Evolutionary conservation across 2,888 invertebrate genomes (phyloP), one percentile per base, ranked within the genome.

Genomic region (Troides helena): DNA sequence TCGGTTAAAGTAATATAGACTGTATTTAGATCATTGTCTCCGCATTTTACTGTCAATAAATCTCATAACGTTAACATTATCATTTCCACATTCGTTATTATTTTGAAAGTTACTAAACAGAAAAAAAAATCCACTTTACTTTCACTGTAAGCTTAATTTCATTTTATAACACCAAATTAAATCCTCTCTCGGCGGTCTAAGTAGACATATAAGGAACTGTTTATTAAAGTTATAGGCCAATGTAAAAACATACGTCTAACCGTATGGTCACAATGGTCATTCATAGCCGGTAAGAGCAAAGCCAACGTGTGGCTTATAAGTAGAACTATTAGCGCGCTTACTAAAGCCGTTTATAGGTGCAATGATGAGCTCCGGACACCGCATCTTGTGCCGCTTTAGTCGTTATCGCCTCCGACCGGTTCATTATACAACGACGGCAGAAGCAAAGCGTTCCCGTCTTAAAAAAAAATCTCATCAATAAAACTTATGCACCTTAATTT

Each of bases 331-430:
- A 69, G 21, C 57, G 69, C 56, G 50, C 50, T 36, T 60, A 59
- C 66, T 50, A 12, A 65, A 17, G 61, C 25, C 65, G 60, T 65
- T 65, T 65, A 69, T 65, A 43, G 69, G 58, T 12, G 61, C 69
- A 65, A 36, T 69, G 69, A 69, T 65, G 69, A 69, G 59, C 63
- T 64, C n/a, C 39, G 43, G 57, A 61, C 64, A 56, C 53, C 36
- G 50, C 66, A 39, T 61, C 65, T 25, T 56, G 60, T 66, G 43
- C 57, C 46, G 23, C 58, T 43, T 63, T 56, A 43, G 25, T 43
- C 61, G 61, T 69, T 69, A 69, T 65, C 69, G 46, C 69, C 46
- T 62, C 46, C 36, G 57, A 65, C 69, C 69, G 65, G 69, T 69
- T 62, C 25, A n/a, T 17, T 50, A 12, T 30, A 30, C n/a, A 50